These are phyloP conservation scores for Anguilla megastoma DNA, from an alignment of 2,797 vertebrate species.

Conservation along the genomic window DNA sequence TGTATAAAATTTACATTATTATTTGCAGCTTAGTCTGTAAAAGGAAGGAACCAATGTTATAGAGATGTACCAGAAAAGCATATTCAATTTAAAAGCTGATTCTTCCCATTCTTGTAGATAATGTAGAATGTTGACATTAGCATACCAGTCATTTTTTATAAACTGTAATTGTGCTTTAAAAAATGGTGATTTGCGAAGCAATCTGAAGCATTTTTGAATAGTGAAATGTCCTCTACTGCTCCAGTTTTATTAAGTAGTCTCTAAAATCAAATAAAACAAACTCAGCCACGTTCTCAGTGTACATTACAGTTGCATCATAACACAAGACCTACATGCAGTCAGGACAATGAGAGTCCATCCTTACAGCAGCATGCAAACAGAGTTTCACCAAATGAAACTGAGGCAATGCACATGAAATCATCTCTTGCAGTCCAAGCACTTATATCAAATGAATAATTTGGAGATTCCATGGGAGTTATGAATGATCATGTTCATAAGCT, in stretches of 20 bases:
- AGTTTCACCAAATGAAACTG: not conserved
- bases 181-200: not conserved
- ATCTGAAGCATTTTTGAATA: not conserved
- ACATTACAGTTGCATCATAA: not conserved
- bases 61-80: not conserved
- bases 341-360: not conserved
- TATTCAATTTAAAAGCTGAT: not conserved
- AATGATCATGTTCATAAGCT: not conserved
- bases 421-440: not conserved
- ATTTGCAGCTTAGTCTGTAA: not conserved
- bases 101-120: not conserved
- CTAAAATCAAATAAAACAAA: not conserved
- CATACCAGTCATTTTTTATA: not conserved
- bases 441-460: not conserved
- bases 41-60: not conserved
- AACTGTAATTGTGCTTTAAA: not conserved
- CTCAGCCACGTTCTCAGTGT: not conserved
- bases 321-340: not conserved
- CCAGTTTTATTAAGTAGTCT: not conserved
- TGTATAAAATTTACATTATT: not conserved
- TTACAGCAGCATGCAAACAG: not conserved
- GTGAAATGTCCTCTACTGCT: not conserved
- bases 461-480: not conserved
- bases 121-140: not conserved
- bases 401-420: not conserved